Base-by-base conservation (phyloP, 1,140 invertebrate species). In the Camponotus pennsylvanicus region DNA sequence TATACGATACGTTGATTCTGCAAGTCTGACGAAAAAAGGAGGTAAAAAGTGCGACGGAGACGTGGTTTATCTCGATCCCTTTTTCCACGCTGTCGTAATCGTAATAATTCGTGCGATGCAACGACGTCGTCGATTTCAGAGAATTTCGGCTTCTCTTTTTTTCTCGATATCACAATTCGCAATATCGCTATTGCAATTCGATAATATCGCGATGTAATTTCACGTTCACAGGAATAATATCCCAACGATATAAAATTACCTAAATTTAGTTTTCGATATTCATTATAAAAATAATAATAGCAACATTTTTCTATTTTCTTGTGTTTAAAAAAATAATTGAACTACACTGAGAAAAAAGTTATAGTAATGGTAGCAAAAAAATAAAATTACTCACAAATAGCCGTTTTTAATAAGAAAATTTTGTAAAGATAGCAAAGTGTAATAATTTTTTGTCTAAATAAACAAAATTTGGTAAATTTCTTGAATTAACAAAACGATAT, bases 31-130 rank as follows among this genome's bases (percentile, higher is more conserved):
- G 9, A 49, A 57, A 80, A 55, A 52, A 49, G 1, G 3, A 1
- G 18, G 15, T 4, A 6, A 79, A 64, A 80, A 18, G n/a, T 21
- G 40, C 15, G 45, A 15, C 77, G 4, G 45, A 55, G 0, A 80
- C 78, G 64, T 80, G 64, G n/a, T 80, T 80, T 80, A 70, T 80
- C 78, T 80, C 13, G 21, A 80, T 45, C 64, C 18, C 37, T 70
- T 66, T 52, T 80, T 80, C 57, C n/a, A n/a, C 21, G 49, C 64
- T 70, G 37, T 6, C 21, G 9, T 70, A 70, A 70, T 80, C 21
- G 37, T 57, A 57, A 80, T 80, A 70, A 70, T 59, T 80, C 21
- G 34, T 37, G 61, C 32, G 18, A 18, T 45, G 37, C 37, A 6
- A 42, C 55, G 32, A 64, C 32, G 34, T n/a, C 52, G 27, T 61